Base-by-base conservation (phyloP, 2,797 vertebrate genomes). In the Poeciliopsis paucimaculata region DNA sequence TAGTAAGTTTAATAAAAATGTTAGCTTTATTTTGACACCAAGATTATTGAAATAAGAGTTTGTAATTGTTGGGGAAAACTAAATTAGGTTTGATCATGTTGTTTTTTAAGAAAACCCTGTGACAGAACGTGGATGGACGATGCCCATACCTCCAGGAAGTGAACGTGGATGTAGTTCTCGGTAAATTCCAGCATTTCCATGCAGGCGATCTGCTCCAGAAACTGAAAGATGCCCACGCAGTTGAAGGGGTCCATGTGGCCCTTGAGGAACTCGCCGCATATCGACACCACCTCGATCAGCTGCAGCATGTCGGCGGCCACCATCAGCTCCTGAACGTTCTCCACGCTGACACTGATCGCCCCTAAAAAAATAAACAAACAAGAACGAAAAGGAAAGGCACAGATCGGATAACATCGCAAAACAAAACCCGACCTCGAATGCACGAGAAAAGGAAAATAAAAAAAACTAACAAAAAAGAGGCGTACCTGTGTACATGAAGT, bases 241-340 rank as follows among this genome's bases (percentile, higher is more conserved):
- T 99, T 99, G 79, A 95, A 93, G 0, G 98, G 96, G 82, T 99
- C 98, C 91, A 99, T 96, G 88, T 99, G 97, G 43, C 95, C 95
- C 80, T 98, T 98, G 49, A 99, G 95, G 92, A 99, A 99, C 85
- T 98, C 97, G 82, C 98, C 97, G 82, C 98, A 99, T 84, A 99
- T 96, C 53, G 96, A 93, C 89, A 99, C 97, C 88, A 99, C 97
- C 93, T 99, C 97, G 4, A 90, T 96, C 77, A 99, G 95, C 94
- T 99, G 98, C 82, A 99, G 95, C 98, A 99, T 99, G 93, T 99
- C 98, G 0, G 98, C 98, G 3, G 98, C 97, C 82, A 98, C 93
- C 92, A 99, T 98, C 94, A 99, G 91, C 91, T 98, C 98, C 94
- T 99, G 98, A 2, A 99, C 97, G 26, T 98, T 99, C 90, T 96